phyloP scores from a whole-genome alignment of 2,888 invertebrate species.

The Synergus umbraculus region DNA sequence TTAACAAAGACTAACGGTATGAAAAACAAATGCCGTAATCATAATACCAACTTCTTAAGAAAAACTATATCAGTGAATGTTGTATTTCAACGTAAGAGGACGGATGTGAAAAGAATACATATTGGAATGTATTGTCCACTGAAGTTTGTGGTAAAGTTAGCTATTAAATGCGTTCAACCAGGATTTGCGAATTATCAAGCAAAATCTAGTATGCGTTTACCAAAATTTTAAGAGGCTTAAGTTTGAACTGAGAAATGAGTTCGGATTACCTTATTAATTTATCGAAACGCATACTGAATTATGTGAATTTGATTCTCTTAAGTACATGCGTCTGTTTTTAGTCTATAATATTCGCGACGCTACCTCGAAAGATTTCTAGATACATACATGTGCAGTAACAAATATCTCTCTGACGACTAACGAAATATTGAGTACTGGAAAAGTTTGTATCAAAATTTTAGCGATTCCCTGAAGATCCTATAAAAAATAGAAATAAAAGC shows the following conservation, averaged over 20 bases:
- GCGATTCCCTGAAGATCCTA: constrained; percentile 17
- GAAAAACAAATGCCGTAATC: background rate
- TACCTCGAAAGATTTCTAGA: constrained; percentile 3
- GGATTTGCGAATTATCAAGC: background rate
- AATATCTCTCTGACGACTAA: background rate
- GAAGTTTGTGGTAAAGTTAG: background rate
- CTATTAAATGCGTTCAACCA: background rate
- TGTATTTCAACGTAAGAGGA: background rate
- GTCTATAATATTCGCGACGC: background rate
- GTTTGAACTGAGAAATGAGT: background rate
- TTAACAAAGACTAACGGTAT: background rate
- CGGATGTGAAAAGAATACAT: background rate
- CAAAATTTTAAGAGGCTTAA: background rate
- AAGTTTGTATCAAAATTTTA: background rate
- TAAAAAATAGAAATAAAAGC: constrained; percentile 35
- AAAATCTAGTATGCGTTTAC: background rate
- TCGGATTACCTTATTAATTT: background rate
- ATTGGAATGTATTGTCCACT: background rate
- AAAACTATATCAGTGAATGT: background rate
- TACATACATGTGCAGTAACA: constrained; percentile 2
- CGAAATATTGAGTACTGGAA: background rate
- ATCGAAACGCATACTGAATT: background rate
- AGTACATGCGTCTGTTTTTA: constrained; percentile 11
- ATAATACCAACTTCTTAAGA: background rate
- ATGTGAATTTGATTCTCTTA: constrained; percentile 5